Evolutionary conservation across 1,140 invertebrate genomes (phyloP).

Genomic region (Samia ricini): DNA sequence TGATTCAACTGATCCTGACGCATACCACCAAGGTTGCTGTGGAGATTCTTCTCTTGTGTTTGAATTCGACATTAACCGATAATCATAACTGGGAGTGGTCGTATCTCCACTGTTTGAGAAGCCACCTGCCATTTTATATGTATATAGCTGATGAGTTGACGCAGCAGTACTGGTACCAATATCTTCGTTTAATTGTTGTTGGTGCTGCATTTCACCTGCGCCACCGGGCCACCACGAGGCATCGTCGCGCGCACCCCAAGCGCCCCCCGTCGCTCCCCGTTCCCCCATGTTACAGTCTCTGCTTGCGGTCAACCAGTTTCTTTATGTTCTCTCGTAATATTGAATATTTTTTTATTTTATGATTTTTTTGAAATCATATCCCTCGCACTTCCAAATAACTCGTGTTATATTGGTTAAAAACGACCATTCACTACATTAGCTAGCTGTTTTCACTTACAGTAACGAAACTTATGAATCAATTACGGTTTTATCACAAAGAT

Average conservation of each 20-base stretch:
- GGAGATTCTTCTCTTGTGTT: conserved; percentile 60
- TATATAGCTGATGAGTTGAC: conserved; percentile 85
- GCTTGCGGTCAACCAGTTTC: conserved; percentile 68
- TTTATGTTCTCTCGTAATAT: conserved; percentile 54
- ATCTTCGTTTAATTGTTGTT: conserved; percentile 78
- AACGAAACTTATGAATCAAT: background rate
- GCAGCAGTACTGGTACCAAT: conserved; percentile 78
- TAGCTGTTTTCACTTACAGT: background rate
- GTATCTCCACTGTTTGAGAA: conserved; percentile 83
- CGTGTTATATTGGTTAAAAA: conserved; percentile 6
- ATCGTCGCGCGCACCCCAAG: conserved; percentile 81
- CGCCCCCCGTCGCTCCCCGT: conserved; percentile 76
- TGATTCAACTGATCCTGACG: conserved; percentile 55
- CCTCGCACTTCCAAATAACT: conserved; percentile 29
- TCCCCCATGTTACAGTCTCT: conserved; percentile 70
- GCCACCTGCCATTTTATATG: conserved; percentile 90
- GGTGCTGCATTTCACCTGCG: conserved; percentile 79
- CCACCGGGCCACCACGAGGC: conserved; percentile 80
- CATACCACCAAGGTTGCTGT: conserved; percentile 70
- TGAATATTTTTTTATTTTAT: conserved; percentile 40
- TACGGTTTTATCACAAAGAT: conserved; percentile 59
- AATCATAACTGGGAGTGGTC: conserved; percentile 59
- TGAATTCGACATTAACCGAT: conserved; percentile 63
- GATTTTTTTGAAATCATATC: conserved; percentile 41
- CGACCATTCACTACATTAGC: conserved; percentile 7